phyloP scores from a whole-genome alignment of 2,888 invertebrate species.

The Bruchidius siliquastri region DNA sequence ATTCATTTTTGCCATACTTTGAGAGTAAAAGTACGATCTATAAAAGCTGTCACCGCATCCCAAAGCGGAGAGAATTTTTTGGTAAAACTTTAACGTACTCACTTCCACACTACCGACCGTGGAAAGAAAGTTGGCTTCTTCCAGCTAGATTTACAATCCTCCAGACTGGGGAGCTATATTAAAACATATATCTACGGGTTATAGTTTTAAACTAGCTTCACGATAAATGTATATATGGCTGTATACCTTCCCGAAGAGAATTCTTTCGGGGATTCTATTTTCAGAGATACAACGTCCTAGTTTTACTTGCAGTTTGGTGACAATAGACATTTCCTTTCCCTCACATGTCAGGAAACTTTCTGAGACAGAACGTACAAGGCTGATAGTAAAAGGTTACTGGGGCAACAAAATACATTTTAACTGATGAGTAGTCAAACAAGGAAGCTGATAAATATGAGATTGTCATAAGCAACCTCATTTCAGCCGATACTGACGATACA shows the following conservation, averaged over 20 bases:
- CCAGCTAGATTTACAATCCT: neutral
- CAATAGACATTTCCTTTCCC: neutral
- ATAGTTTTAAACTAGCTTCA: neutral
- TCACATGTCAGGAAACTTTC: neutral
- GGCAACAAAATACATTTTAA: neutral
- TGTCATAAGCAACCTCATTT: too few relatives aligned
- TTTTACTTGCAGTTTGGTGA: neutral
- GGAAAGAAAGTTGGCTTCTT: neutral
- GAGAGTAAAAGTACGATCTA: neutral
- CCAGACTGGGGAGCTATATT: neutral
- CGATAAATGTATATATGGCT: neutral
- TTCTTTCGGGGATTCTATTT: neutral
- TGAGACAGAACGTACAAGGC: neutral
- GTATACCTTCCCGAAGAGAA: neutral
- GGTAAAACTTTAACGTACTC: neutral
- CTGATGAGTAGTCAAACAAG: too few relatives aligned
- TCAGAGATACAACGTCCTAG: neutral
- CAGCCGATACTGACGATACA: too few relatives aligned
- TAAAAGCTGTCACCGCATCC: neutral
- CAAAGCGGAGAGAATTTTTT: neutral
- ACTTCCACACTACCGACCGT: neutral
- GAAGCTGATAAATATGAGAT: too few relatives aligned
- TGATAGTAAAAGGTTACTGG: neutral
- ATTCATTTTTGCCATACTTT: neutral
- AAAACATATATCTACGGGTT: neutral